Evolutionary conservation across 1,140 invertebrate species (phyloP).

Genomic region (Zaprionus kolodkinae): DNA sequence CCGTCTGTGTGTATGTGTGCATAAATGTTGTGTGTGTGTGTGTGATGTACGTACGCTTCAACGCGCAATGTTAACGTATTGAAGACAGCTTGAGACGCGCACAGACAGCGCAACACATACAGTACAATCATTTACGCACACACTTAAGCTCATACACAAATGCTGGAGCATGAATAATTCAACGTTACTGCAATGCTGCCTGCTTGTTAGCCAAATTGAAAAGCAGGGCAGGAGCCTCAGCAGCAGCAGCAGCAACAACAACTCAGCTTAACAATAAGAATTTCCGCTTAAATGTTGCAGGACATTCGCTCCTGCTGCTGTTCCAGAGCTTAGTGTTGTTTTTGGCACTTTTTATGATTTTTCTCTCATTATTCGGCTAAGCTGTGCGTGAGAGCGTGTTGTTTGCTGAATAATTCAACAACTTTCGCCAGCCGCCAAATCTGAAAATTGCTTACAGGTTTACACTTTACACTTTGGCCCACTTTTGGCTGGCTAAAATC

Average conservation of each 20-base stretch:
- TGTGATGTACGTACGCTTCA: conserved; percentile 60
- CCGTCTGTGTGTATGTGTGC: conserved; percentile 18
- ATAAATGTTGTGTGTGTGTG: conserved; percentile 29
- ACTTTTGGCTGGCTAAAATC: conserved; percentile 60
- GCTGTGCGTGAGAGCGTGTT: conserved; percentile 11
- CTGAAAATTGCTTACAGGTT: conserved; percentile 61
- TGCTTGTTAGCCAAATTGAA: conserved; percentile 45
- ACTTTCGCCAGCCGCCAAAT: conserved; percentile 50
- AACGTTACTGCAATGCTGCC: conserved; percentile 65
- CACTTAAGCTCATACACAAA: conserved; percentile 36
- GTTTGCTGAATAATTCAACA: conserved; percentile 62
- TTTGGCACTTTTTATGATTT: conserved; percentile 9
- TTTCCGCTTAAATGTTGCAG: conserved; percentile 29
- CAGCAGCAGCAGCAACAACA: neutral
- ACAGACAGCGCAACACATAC: conserved; percentile 7
- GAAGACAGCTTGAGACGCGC: conserved; percentile 45
- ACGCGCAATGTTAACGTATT: conserved; percentile 53
- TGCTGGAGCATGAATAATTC: conserved; percentile 60
- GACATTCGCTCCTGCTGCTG: neutral
- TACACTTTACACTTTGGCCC: conserved; percentile 52
- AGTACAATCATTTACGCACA: conserved; percentile 11
- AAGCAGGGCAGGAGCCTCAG: conserved; percentile 13
- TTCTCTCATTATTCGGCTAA: conserved; percentile 58
- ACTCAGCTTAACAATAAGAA: conserved; percentile 44
- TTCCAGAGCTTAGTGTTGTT: neutral